Conservation (phyloP, 1,140 invertebrate species). For the Panonychus citri region DNA sequence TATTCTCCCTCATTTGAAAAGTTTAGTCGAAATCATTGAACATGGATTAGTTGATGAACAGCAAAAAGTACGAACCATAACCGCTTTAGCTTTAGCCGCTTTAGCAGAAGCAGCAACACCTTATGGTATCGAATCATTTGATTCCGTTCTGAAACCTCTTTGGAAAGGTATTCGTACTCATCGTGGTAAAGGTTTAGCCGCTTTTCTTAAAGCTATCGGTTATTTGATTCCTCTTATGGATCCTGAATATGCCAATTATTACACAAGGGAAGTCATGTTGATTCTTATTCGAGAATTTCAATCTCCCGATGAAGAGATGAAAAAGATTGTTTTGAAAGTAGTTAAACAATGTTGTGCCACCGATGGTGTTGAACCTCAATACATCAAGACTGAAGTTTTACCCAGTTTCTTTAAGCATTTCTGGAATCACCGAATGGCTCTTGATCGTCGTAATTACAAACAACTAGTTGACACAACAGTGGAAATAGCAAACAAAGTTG, state of each 20-base stretch:
- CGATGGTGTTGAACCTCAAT: constrained; percentile 96
- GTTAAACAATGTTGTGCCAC: constrained; percentile 99
- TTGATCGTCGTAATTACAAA: constrained; percentile 88
- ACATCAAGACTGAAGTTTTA: constrained; percentile 96
- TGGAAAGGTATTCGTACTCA: constrained; percentile 48
- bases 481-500: constrained; percentile 98
- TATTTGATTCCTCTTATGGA: constrained; percentile 99
- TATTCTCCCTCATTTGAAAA: constrained; percentile 91
- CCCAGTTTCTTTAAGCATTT: constrained; percentile 99
- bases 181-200: constrained; percentile 52
- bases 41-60: constrained; percentile 57
- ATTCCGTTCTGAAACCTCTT: constrained; percentile 91
- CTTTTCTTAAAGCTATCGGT: constrained; percentile 96
- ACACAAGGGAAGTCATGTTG: constrained; percentile 98
- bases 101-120: constrained; percentile 93
- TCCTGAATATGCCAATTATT: constrained; percentile 98
- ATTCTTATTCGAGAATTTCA: constrained; percentile 98
- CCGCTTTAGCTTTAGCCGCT: constrained; percentile 90
- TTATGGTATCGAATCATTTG: constrained; percentile 98
- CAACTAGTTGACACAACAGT: constrained; percentile 98
- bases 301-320: constrained; percentile 99
- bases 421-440: constrained; percentile 98
- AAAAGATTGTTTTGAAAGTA: constrained; percentile 98
- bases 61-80: constrained; percentile 74
- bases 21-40: constrained; percentile 96